A percentile compares a stretch with the other conserved stretches of the same genome.
Conservation (phyloP, 2,797 vertebrate genomes). For the Dryobates pubescens region DNA sequence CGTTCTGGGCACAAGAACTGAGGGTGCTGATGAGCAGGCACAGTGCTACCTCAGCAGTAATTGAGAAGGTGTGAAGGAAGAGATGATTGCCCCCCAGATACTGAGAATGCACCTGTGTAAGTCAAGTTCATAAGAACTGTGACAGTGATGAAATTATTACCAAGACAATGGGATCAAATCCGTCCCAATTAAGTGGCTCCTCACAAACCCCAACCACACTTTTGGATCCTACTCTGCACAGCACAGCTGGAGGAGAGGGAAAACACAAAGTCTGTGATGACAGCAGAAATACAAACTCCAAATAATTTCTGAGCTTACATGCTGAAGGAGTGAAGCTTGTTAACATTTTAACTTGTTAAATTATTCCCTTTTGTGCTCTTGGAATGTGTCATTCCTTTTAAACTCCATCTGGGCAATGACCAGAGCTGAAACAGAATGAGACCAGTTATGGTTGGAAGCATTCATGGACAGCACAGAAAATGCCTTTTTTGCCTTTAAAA, state of each 20-base stretch:
- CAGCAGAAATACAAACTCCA: background rate
- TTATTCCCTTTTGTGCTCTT: background rate
- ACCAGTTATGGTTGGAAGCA: background rate
- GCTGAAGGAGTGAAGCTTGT: background rate
- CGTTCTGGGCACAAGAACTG: background rate
- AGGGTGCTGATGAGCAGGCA: background rate
- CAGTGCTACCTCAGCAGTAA: background rate
- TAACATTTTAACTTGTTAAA: conserved; percentile 35
- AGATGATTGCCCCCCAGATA: background rate
- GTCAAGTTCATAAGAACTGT: background rate
- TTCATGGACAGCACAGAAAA: background rate
- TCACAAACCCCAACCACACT: background rate
- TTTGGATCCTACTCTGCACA: background rate
- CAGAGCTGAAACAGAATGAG: background rate
- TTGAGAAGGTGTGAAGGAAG: background rate
- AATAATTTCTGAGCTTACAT: background rate
- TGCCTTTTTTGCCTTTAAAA: background rate
- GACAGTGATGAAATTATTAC: background rate
- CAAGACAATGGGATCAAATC: background rate
- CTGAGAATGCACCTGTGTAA: background rate
- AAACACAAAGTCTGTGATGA: background rate
- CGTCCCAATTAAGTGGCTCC: background rate
- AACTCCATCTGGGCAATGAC: conserved; percentile 38
- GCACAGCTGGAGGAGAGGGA: background rate
- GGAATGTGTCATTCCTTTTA: background rate